Evolutionary conservation across 2,888 invertebrate species (phyloP).

Genomic region (Agrypnus murinus): DNA sequence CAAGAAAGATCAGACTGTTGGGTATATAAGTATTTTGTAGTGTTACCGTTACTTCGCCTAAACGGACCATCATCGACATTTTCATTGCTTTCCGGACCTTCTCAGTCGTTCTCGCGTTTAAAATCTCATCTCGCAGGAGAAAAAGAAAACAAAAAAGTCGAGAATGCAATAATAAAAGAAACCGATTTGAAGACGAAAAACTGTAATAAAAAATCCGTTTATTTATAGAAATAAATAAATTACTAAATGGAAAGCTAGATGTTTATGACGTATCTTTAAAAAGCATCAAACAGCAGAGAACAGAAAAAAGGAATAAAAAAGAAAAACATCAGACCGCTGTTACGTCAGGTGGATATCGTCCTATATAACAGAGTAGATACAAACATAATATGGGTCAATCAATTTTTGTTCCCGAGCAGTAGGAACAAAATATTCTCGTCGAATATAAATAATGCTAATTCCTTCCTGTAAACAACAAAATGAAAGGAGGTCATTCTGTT

Average conservation of each 20-base stretch:
- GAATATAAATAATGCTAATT: conserved; percentile 22
- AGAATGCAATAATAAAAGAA: too few relatives aligned
- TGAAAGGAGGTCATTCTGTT: conserved; percentile 27
- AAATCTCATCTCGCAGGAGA: neutral
- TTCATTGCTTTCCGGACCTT: conserved; percentile 31
- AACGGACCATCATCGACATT: conserved; percentile 16
- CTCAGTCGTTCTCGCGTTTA: conserved; percentile 4
- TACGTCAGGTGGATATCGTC: conserved; percentile 32
- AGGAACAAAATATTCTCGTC: conserved; percentile 1
- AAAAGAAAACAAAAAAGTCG: too few relatives aligned
- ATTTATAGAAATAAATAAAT: too few relatives aligned
- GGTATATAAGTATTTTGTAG: conserved; percentile 4
- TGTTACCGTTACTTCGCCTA: conserved; percentile 32
- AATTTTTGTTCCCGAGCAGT: conserved; percentile 34
- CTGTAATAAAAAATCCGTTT: too few relatives aligned
- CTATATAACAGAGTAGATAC: conserved; percentile 13
- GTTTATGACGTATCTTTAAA: too few relatives aligned
- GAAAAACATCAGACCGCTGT: neutral
- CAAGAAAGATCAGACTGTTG: conserved; percentile 4
- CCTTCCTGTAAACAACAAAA: conserved; percentile 38
- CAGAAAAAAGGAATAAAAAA: too few relatives aligned
- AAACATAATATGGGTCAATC: conserved; percentile 37
- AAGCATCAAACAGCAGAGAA: too few relatives aligned
- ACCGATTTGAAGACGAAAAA: too few relatives aligned
- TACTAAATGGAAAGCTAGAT: too few relatives aligned